A percentile compares a stretch with the other conserved stretches of the same genome.
Evolutionary conservation across 2,888 invertebrate species (phyloP).

Genomic region (Branchinecta sandiegonensis): DNA sequence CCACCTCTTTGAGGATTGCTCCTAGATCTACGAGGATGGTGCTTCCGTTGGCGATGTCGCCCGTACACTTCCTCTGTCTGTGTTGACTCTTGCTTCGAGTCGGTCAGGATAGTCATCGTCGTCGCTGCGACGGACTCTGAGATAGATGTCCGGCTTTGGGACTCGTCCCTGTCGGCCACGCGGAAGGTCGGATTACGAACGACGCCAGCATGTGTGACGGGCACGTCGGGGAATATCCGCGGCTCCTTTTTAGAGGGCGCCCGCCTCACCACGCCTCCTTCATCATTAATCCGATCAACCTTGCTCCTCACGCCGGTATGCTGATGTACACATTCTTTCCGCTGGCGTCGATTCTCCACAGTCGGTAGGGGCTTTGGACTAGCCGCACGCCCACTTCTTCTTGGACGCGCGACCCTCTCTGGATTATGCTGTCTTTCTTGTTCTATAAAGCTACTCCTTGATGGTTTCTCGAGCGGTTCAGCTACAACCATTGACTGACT

Average conservation of each 20-base stretch:
- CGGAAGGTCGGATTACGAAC: not conserved
- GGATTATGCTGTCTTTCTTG: not conserved
- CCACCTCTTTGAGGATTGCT: too few relatives aligned
- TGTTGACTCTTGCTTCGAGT: not conserved
- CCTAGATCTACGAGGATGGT: not conserved
- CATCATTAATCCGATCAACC: not conserved
- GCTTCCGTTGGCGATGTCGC: not conserved
- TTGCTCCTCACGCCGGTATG: not conserved
- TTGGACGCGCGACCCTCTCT: too few relatives aligned
- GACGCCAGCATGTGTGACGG: not conserved
- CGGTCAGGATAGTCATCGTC: not conserved
- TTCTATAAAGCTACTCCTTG: not conserved
- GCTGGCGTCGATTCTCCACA: not conserved
- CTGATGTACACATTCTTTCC: not conserved
- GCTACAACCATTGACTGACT: constrained; percentile 8
- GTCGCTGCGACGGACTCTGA: not conserved
- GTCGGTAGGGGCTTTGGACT: not conserved
- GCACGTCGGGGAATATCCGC: not conserved
- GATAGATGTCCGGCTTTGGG: not conserved
- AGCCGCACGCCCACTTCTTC: too few relatives aligned
- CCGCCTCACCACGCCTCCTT: not conserved
- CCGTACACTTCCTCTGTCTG: not conserved
- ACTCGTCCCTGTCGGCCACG: not conserved
- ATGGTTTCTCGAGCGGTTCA: not conserved
- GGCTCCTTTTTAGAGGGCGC: not conserved